A percentile compares a stretch with the other conserved stretches of the same genome.
Conservation (phyloP, 2,888 invertebrate genomes). For the Lysandra bellargus region DNA sequence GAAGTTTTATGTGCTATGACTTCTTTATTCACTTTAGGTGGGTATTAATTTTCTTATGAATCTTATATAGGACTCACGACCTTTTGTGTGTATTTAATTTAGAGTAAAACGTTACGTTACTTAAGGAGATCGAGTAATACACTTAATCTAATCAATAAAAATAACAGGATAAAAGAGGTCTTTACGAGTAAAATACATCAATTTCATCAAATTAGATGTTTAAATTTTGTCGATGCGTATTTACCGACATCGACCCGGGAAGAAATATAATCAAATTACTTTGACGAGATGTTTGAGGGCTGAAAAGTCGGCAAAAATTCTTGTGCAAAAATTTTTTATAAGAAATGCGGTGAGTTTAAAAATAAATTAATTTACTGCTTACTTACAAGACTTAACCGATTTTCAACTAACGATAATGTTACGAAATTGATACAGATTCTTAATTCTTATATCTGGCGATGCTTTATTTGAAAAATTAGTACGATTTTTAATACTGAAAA, state of each 20-base stretch:
- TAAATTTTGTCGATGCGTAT: conserved; percentile 35
- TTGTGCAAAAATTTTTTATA: conserved; percentile 50
- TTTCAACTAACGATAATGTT: conserved; percentile 38
- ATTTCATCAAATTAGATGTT: conserved; percentile 33
- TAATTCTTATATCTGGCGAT: not conserved
- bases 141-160: conserved; percentile 31
- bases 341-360: conserved; percentile 61
- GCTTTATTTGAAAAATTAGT: not conserved
- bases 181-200: conserved; percentile 28
- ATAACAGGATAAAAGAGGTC: conserved; percentile 29
- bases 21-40: not conserved
- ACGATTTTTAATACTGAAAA: not conserved
- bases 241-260: conserved; percentile 36
- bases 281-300: conserved; percentile 40
- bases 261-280: conserved; percentile 41
- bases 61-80: not conserved
- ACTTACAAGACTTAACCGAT: conserved; percentile 58
- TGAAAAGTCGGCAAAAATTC: conserved; percentile 37
- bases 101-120: not conserved
- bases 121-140: conserved; percentile 18
- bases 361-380: conserved; percentile 72
- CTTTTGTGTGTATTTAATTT: not conserved
- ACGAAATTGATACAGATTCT: not conserved
- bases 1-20: not conserved
- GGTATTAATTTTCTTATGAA: not conserved